Conservation (phyloP, 2,797 vertebrate genomes). For the Coilia nasus region DNA sequence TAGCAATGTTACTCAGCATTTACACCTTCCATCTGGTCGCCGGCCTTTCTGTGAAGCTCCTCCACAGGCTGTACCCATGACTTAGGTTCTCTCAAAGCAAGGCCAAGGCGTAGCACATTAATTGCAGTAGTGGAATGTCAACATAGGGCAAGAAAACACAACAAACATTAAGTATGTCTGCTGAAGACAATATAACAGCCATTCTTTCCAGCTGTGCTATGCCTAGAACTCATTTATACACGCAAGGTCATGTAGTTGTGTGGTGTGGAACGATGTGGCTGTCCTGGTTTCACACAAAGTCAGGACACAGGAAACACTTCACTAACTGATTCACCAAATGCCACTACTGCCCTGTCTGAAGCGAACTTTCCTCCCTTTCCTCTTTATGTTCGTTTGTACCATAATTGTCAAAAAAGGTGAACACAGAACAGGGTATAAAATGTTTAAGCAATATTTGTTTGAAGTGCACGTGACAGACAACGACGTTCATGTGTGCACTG, state of each 20-base stretch:
- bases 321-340: slow-evolving; percentile 20
- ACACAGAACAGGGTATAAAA: slow-evolving; percentile 57
- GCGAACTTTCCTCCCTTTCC: slow-evolving; percentile 13
- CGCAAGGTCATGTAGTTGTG: not conserved
- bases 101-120: not conserved
- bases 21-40: not conserved
- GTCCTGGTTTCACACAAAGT: not conserved
- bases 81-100: not conserved
- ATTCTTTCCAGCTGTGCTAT: not conserved
- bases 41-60: not conserved
- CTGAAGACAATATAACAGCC: slow-evolving; percentile 1
- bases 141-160: not conserved
- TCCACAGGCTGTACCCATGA: not conserved
- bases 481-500: slow-evolving; percentile 23
- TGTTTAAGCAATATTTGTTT: slow-evolving; percentile 63
- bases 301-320: slow-evolving; percentile 1
- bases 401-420: slow-evolving; percentile 40
- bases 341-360: slow-evolving; percentile 30
- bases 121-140: not conserved
- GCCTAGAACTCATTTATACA: not conserved
- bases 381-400: slow-evolving; percentile 44
- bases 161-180: not conserved
- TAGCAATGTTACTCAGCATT: not conserved
- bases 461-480: slow-evolving; percentile 28
- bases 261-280: not conserved